These are phyloP conservation scores for Corella eumyota DNA, from an alignment of 23 tunicate species.

Conservation along the genomic window DNA sequence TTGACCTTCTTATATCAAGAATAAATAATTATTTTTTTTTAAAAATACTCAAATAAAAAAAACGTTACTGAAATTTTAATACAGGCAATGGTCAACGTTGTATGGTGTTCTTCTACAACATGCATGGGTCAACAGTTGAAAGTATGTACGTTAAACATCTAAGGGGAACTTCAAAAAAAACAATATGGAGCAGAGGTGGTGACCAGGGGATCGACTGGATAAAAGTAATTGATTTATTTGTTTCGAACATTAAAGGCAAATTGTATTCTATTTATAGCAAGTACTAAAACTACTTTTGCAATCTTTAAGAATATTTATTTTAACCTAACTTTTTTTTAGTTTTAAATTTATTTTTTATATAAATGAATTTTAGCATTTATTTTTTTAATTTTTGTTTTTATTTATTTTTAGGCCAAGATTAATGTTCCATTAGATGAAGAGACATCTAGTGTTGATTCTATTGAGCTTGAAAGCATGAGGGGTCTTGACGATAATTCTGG, in stretches of 20 bases:
- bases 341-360: neutral
- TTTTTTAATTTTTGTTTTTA: neutral
- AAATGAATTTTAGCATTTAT: neutral
- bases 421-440: slow-evolving; percentile 29
- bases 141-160: slow-evolving; percentile 14
- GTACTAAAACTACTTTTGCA: no score
- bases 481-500: slow-evolving; percentile 39
- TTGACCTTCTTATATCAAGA: no score
- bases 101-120: slow-evolving; percentile 32
- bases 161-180: neutral
- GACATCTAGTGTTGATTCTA: slow-evolving; percentile 6
- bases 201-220: slow-evolving; percentile 73
- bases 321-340: no score
- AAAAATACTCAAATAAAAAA: no score
- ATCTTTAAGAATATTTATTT: no score
- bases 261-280: no score
- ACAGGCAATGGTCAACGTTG: slow-evolving; percentile 52
- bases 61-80: no score
- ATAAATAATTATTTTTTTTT: no score
- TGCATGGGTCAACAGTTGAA: slow-evolving; percentile 48
- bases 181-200: slow-evolving; percentile 36
- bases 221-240: slow-evolving; percentile 13
- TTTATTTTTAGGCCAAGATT: slow-evolving; percentile 21
- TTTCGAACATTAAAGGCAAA: no score
- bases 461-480: slow-evolving; percentile 27